These are phyloP conservation scores for Asarcornis scutulata DNA, from an alignment of 2,113 vertebrate genomes.

Conservation along the genomic window DNA sequence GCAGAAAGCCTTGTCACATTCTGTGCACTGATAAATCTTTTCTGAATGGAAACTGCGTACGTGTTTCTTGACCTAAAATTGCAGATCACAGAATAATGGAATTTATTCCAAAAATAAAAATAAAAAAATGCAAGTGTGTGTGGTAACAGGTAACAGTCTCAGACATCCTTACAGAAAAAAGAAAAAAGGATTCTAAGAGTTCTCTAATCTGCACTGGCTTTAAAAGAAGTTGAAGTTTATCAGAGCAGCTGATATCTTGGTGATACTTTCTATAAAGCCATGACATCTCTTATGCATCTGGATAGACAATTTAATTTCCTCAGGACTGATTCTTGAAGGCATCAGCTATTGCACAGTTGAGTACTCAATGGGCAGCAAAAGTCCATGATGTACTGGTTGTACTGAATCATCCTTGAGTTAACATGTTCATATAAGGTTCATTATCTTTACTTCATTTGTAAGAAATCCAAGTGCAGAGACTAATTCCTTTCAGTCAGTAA, in stretches of 20 bases:
- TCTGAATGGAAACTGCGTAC: constrained; percentile 97
- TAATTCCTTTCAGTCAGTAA: not conserved
- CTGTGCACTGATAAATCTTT: constrained; percentile 94
- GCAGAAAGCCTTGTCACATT: constrained; percentile 98
- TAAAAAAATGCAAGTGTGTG: not conserved
- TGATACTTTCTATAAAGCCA: not conserved
- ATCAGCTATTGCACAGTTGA: not conserved
- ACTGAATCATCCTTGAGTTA: not conserved
- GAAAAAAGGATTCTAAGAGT: not conserved
- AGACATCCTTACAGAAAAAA: not conserved
- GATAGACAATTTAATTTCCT: not conserved
- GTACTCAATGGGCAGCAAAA: not conserved
- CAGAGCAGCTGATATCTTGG: not conserved
- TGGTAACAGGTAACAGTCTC: too few species aligned
- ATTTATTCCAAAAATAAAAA: not conserved
- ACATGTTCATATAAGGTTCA: not conserved
- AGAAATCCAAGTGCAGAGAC: not conserved
- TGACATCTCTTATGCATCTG: not conserved
- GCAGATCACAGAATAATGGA: not conserved
- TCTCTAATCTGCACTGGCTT: not conserved
- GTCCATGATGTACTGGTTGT: not conserved
- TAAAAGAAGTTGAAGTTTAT: not conserved
- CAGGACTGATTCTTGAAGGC: not conserved
- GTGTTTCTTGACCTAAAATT: constrained; percentile 91
- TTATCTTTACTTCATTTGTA: not conserved